Conservation (phyloP, 2,888 invertebrate genomes). For the Luffia ferchaultella region DNA sequence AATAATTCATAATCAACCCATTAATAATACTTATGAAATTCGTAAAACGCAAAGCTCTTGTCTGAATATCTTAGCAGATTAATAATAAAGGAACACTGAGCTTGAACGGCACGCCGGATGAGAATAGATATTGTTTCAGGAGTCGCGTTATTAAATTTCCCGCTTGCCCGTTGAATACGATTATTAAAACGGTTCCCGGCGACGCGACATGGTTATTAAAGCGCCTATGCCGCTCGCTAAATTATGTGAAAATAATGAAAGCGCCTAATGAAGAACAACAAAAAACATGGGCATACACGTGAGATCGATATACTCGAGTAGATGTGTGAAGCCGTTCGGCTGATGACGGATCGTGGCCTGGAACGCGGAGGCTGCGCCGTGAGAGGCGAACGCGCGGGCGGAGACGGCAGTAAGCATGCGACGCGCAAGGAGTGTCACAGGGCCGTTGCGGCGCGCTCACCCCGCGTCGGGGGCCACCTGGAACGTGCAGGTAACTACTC, state of each 20-base stretch:
- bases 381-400: conserved; percentile 16
- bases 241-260: conserved; percentile 3
- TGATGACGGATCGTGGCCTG: neutral
- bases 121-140: neutral
- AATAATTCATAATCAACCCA: no score
- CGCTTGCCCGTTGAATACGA: neutral
- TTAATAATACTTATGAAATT: no score
- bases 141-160: neutral
- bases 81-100: neutral
- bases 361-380: conserved; percentile 4
- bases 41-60: neutral
- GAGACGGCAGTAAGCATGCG: conserved; percentile 57
- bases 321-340: neutral
- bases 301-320: conserved; percentile 4
- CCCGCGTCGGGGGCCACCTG: conserved; percentile 83
- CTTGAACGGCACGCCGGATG: neutral
- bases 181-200: neutral
- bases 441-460: conserved; percentile 74
- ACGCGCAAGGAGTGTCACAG: conserved; percentile 61
- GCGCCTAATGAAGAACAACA: conserved; percentile 5
- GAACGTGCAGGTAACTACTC: conserved; percentile 85
- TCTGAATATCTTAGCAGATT: neutral
- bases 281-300: conserved; percentile 1
- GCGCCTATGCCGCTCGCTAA: neutral
- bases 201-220: neutral